A percentile compares a stretch with the other conserved stretches of the same genome.
Evolutionary conservation across 2,113 vertebrate species (phyloP).

Genomic region (Nerophis ophidion): DNA sequence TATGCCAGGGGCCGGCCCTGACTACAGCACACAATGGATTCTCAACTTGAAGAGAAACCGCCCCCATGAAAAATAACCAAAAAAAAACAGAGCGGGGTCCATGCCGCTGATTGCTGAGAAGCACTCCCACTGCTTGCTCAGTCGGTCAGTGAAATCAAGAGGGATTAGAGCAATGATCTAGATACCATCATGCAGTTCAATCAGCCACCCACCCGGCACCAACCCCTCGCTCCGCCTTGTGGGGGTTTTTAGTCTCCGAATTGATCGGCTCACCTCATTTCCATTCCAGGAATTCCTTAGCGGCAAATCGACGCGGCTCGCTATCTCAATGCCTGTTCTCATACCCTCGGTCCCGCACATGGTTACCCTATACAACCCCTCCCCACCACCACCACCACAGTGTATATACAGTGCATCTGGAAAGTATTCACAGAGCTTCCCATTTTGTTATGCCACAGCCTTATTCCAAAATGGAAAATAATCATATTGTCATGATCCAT

Average conservation of each 20-base stretch:
- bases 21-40: too few species aligned
- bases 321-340: slow-evolving; percentile 43
- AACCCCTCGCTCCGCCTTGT: slow-evolving; percentile 31
- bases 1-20: too few species aligned
- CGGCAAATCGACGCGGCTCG: slow-evolving; percentile 38
- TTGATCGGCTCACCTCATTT: slow-evolving; percentile 47
- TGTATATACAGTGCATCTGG: too few species aligned
- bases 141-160: slow-evolving; percentile 22
- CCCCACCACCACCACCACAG: neutral
- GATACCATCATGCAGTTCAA: slow-evolving; percentile 35
- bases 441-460: too few species aligned
- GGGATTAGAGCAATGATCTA: slow-evolving; percentile 39
- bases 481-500: too few species aligned
- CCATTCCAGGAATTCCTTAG: slow-evolving; percentile 53
- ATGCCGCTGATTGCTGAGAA: slow-evolving; percentile 7
- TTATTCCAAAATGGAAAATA: too few species aligned
- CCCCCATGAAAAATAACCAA: neutral
- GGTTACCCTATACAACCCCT: slow-evolving; percentile 21
- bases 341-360: slow-evolving; percentile 30
- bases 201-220: slow-evolving; percentile 19
- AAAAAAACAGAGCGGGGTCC: neutral
- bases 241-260: slow-evolving; percentile 40
- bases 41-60: too few species aligned
- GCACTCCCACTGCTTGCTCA: slow-evolving; percentile 12
- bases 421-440: too few species aligned